phyloP scores from a whole-genome alignment of 2,888 invertebrate genomes.

The Horisme vitalbata region DNA sequence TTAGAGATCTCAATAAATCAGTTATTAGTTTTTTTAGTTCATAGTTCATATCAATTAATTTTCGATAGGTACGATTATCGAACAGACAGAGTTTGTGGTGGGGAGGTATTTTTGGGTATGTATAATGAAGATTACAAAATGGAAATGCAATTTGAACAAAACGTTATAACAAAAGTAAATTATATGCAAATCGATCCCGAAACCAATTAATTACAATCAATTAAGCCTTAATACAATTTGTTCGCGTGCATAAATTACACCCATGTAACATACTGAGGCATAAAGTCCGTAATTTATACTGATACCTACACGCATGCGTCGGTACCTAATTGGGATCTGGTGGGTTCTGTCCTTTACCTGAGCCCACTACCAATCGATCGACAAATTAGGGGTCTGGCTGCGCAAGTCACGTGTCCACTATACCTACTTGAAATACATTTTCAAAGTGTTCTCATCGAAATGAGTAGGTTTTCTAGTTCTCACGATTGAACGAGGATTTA shows the following conservation, averaged over 20 bases:
- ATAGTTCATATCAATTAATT: no score
- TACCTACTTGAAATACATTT: slow-evolving; percentile 13
- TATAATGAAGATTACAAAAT: no score
- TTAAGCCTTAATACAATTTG: not conserved
- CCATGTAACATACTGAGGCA: not conserved
- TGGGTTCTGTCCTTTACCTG: slow-evolving; percentile 27
- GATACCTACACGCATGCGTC: slow-evolving; percentile 21
- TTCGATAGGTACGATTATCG: no score
- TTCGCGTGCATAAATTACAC: slow-evolving; percentile 14
- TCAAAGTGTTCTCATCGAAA: slow-evolving; percentile 62
- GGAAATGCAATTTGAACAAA: no score
- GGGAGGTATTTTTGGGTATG: no score
- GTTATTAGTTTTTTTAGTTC: no score
- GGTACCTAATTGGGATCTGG: slow-evolving; percentile 20
- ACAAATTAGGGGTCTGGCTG: slow-evolving; percentile 38
- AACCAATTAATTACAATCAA: not conserved
- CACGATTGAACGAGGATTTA: slow-evolving; percentile 53
- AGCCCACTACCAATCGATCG: slow-evolving; percentile 31
- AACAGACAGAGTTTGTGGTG: no score
- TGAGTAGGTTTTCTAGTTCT: slow-evolving; percentile 52
- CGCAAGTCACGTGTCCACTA: slow-evolving; percentile 31
- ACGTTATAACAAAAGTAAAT: no score
- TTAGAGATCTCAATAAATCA: no score
- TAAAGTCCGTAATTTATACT: slow-evolving; percentile 19
- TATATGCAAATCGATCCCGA: not conserved